phyloP scores from a whole-genome alignment of 2,888 invertebrate genomes.

The Cylindroiulus punctatus region DNA sequence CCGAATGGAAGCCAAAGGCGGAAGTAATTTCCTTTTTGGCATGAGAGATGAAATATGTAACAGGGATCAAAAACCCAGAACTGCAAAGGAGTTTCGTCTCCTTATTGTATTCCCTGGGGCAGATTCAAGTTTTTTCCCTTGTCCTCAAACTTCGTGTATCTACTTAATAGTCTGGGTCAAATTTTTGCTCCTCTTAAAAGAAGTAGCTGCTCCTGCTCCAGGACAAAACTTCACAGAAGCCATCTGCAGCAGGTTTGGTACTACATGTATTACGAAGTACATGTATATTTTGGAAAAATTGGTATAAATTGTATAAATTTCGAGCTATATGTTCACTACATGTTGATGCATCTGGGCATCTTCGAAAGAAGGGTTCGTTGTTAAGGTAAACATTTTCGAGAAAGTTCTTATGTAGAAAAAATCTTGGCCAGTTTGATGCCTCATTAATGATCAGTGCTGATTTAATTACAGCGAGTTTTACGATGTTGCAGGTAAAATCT shows the following conservation, averaged over 20 bases:
- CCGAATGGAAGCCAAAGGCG: not conserved
- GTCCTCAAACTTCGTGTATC: not conserved
- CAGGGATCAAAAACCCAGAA: constrained; percentile 39
- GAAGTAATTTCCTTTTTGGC: constrained; percentile 26
- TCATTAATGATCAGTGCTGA: not conserved
- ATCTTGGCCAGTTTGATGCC: not conserved
- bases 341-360: too few relatives aligned
- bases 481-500: constrained; percentile 2
- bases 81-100: constrained; percentile 9
- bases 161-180: not conserved
- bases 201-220: too few relatives aligned
- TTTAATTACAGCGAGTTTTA: constrained; percentile 9
- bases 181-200: too few relatives aligned
- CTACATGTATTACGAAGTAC: too few relatives aligned
- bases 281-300: too few relatives aligned
- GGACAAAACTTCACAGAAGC: too few relatives aligned
- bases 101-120: not conserved
- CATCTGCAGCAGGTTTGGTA: too few relatives aligned
- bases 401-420: not conserved
- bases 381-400: too few relatives aligned
- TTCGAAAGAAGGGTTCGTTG: too few relatives aligned
- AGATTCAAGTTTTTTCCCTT: not conserved
- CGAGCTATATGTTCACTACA: too few relatives aligned
- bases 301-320: too few relatives aligned
- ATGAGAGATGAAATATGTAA: constrained; percentile 23